phyloP scores from a whole-genome alignment of 2,113 vertebrate species.

The Cepphus grylle region DNA sequence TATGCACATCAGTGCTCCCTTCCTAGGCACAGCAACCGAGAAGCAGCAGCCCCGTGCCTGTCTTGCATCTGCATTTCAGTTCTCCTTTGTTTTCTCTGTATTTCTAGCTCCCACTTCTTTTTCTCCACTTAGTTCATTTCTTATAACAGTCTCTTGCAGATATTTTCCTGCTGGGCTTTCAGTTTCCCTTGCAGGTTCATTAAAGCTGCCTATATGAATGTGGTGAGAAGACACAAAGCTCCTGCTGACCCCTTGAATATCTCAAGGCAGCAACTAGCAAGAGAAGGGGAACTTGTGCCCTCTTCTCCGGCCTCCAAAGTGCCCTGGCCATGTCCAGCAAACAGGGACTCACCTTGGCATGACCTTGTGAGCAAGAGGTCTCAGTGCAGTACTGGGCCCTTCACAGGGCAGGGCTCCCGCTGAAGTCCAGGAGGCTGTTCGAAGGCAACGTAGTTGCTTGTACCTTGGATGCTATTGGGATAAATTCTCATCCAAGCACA shows the following conservation, averaged over 20 bases:
- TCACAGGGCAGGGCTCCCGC: background rate
- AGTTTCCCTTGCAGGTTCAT: background rate
- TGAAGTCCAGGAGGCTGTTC: background rate
- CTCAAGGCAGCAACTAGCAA: background rate
- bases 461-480: background rate
- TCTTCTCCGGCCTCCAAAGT: background rate
- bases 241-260: background rate
- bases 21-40: background rate
- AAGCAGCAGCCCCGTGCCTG: background rate
- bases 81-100: background rate
- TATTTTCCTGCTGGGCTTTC: background rate
- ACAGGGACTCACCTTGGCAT: background rate
- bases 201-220: background rate
- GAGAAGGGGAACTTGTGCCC: background rate
- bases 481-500: background rate
- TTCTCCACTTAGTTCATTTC: background rate
- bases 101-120: background rate
- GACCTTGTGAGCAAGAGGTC: background rate
- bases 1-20: background rate
- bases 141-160: background rate
- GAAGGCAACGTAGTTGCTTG: background rate
- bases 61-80: background rate
- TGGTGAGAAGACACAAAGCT: background rate
- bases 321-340: background rate
- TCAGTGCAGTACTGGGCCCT: background rate